A percentile compares a stretch with the other conserved stretches of the same genome.
Conservation (phyloP, 1,140 invertebrate species). For the Penaeus vannamei region DNA sequence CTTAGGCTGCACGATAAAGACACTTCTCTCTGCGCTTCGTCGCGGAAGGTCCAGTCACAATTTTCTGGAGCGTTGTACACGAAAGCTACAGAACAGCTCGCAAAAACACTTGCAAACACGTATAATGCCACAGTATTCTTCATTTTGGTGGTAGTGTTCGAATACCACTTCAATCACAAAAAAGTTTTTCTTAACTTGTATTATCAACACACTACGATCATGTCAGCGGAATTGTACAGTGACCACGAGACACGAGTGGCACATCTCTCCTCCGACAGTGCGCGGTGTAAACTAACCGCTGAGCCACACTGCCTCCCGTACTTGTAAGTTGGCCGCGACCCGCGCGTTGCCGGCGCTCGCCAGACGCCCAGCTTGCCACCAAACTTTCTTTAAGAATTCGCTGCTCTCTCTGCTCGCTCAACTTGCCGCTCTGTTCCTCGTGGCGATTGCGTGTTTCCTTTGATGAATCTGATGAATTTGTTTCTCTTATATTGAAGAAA, state of each 20-base stretch:
- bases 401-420: constrained; percentile 2
- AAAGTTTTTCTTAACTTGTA: constrained; percentile 1
- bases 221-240: constrained; percentile 53
- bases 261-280: constrained; percentile 51
- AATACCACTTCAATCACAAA: not conserved
- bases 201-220: constrained; percentile 46
- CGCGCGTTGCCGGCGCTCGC: constrained; percentile 41
- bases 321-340: constrained; percentile 62
- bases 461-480: constrained; percentile 18
- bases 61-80: constrained; percentile 65
- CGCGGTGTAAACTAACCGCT: constrained; percentile 58
- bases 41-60: constrained; percentile 65
- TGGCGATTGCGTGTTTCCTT: constrained; percentile 2
- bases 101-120: constrained; percentile 60
- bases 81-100: constrained; percentile 38
- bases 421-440: not conserved
- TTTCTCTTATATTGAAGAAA: constrained; percentile 11
- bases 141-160: constrained; percentile 50
- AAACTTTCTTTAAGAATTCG: constrained; percentile 28
- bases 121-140: constrained; percentile 50
- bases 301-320: constrained; percentile 32
- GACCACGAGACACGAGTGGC: constrained; percentile 48
- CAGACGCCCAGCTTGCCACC: constrained; percentile 18
- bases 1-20: constrained; percentile 69
- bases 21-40: constrained; percentile 56